Evolutionary conservation across 2,888 invertebrate species (phyloP).

Genomic region (Apamea anceps): DNA sequence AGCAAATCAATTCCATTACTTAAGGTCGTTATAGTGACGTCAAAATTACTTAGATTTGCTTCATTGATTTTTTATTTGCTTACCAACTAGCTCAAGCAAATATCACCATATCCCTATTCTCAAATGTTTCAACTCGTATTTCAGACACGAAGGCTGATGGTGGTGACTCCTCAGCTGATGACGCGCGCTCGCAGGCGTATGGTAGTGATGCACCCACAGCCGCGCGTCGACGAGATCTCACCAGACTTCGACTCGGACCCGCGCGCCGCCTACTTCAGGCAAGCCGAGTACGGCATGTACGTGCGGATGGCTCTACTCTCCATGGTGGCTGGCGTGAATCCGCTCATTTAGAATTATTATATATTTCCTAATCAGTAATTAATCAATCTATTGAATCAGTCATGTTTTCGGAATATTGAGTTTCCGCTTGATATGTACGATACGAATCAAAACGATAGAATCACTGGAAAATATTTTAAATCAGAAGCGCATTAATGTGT

Average conservation of each 20-base stretch:
- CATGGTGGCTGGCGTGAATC: slow-evolving; percentile 94
- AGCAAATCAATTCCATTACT: background rate
- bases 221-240: slow-evolving; percentile 98
- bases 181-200: slow-evolving; percentile 97
- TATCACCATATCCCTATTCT: no score
- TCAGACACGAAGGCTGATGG: slow-evolving; percentile 95
- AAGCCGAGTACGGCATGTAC: slow-evolving; percentile 99
- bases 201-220: slow-evolving; percentile 99
- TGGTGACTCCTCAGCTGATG: slow-evolving; percentile 98
- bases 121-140: no score
- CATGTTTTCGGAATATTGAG: slow-evolving; percentile 14
- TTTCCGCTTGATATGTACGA: slow-evolving; percentile 20
- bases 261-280: slow-evolving; percentile 99
- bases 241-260: slow-evolving; percentile 98
- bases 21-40: background rate
- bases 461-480: slow-evolving; percentile 31
- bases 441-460: slow-evolving; percentile 43
- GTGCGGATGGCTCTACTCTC: slow-evolving; percentile 99
- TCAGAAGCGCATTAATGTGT: slow-evolving; percentile 25
- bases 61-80: background rate
- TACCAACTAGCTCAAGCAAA: background rate
- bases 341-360: slow-evolving; percentile 72
- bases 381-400: slow-evolving; percentile 12
- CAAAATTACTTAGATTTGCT: background rate
- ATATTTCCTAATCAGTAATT: slow-evolving; percentile 20